These are phyloP conservation scores for Pipistrellus pygmaeus DNA, from an alignment of 2,797 vertebrate genomes.

Conservation along the genomic window DNA sequence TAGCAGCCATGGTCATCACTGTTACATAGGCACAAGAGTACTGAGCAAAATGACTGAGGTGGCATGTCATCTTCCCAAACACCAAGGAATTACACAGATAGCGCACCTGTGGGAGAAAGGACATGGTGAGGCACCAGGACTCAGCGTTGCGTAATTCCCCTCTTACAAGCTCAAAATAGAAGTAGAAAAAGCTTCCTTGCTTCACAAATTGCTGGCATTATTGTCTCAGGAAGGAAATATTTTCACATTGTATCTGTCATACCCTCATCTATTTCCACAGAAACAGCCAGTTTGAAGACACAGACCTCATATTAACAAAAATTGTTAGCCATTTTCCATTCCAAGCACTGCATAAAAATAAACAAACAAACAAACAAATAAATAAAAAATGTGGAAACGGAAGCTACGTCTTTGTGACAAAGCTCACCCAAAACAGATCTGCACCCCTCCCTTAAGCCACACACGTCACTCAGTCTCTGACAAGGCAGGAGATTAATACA, in stretches of 20 bases:
- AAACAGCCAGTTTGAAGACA: background rate
- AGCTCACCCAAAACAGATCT: conserved; percentile 10
- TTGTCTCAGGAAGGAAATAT: conserved; percentile 33
- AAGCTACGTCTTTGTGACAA: background rate
- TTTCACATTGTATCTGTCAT: conserved; percentile 1
- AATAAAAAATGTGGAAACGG: background rate
- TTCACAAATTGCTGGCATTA: conserved; percentile 5
- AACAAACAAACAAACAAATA: too few species aligned
- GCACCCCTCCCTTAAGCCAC: background rate
- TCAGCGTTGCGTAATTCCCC: background rate
- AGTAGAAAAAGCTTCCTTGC: background rate
- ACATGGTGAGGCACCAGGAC: background rate
- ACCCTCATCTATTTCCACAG: background rate
- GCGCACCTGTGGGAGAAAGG: conserved; percentile 84
- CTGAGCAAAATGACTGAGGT: conserved; percentile 90
- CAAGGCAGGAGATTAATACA: conserved; percentile 14
- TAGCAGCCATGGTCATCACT: conserved; percentile 89
- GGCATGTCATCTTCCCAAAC: conserved; percentile 90
- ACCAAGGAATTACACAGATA: conserved; percentile 91
- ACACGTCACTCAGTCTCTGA: background rate
- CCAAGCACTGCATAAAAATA: background rate
- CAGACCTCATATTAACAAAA: background rate
- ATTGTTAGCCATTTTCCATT: background rate
- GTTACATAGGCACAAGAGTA: conserved; percentile 91
- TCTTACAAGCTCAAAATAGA: conserved; percentile 23